Conservation (phyloP, 2,797 vertebrate species). For the Bovichtus diacanthus region DNA sequence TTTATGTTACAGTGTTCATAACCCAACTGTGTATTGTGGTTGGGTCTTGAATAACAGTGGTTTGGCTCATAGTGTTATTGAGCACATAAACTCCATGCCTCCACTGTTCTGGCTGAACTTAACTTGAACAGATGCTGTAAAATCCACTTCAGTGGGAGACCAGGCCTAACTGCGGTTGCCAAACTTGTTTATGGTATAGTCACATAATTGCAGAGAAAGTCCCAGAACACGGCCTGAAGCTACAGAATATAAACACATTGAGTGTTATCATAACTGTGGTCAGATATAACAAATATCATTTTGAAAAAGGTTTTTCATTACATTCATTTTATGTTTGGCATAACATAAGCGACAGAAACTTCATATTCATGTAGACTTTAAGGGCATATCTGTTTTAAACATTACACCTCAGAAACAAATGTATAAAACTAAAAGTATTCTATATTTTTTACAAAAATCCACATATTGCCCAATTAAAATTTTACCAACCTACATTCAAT, state of each 20-base stretch:
- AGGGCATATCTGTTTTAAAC: neutral
- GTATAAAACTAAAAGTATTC: neutral
- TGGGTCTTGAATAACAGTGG: constrained; percentile 72
- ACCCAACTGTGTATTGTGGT: constrained; percentile 73
- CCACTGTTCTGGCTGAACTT: constrained; percentile 61
- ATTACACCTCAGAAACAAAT: constrained; percentile 2
- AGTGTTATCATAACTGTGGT: constrained; percentile 4
- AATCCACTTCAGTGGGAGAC: constrained; percentile 46
- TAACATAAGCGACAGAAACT: neutral
- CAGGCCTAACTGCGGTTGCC: constrained; percentile 43
- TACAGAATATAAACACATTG: neutral
- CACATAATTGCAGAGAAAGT: constrained; percentile 48
- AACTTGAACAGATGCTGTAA: constrained; percentile 61
- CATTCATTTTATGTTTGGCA: neutral
- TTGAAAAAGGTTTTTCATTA: neutral
- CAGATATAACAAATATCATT: neutral
- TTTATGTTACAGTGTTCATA: constrained; percentile 73
- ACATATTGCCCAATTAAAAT: constrained; percentile 20
- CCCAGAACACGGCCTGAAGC: constrained; percentile 6
- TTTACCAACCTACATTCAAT: constrained; percentile 12
- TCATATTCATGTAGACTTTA: neutral
- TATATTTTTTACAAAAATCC: constrained; percentile 1
- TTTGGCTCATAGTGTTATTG: constrained; percentile 60
- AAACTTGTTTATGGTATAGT: constrained; percentile 59
- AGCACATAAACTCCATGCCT: constrained; percentile 59